Conservation (phyloP, 2,113 vertebrate genomes). For the Antechinus flavipes region DNA sequence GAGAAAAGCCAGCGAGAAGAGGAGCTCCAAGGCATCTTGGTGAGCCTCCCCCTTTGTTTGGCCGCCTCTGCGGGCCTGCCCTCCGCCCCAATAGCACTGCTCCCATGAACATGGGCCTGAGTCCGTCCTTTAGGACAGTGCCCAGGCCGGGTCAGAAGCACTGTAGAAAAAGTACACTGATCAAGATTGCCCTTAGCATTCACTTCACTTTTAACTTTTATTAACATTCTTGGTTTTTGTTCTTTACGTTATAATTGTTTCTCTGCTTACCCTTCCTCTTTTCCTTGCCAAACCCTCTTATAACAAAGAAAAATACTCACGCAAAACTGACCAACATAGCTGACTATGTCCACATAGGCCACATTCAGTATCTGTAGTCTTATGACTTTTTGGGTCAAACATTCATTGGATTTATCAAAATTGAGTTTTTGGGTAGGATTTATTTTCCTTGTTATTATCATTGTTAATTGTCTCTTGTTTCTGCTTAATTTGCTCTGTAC, state of each 20-base stretch:
- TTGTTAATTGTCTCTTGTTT: background rate
- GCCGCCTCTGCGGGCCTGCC: no score
- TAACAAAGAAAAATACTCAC: background rate
- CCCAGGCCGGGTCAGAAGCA: background rate
- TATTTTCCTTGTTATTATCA: background rate
- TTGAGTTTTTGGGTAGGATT: background rate
- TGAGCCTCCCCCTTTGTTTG: conserved; percentile 74
- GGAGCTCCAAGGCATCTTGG: conserved; percentile 92
- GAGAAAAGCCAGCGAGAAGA: conserved; percentile 93
- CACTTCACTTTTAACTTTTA: background rate
- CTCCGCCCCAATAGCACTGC: no score
- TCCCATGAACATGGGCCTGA: background rate
- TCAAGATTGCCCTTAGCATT: background rate
- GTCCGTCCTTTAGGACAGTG: background rate
- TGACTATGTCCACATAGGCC: background rate
- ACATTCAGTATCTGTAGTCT: background rate
- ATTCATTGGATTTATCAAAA: background rate
- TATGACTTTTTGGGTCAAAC: background rate
- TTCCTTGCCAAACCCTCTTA: background rate
- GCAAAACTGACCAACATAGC: background rate
- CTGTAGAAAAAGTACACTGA: background rate
- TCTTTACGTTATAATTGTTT: background rate
- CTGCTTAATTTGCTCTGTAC: background rate
- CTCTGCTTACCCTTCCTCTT: background rate
- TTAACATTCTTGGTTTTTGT: background rate